A percentile compares a stretch with the other conserved stretches of the same genome.
Conservation (phyloP, 2,113 vertebrate species). For the Mustelus asterias region DNA sequence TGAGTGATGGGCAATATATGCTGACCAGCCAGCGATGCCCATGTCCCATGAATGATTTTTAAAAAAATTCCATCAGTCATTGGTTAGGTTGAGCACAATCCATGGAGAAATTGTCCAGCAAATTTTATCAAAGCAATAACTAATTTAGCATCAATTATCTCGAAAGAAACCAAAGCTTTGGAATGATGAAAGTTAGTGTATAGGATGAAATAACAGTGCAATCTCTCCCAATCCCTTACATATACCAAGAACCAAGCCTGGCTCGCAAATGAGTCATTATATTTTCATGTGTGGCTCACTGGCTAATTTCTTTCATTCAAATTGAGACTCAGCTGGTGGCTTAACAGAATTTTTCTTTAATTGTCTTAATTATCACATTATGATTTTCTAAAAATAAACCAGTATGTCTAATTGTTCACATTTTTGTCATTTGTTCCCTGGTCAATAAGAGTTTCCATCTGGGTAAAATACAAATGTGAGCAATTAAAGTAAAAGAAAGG, state of each 20-base stretch:
- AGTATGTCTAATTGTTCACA: background rate
- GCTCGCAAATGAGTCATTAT: background rate
- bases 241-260: background rate
- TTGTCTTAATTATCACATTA: constrained; percentile 26
- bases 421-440: constrained; percentile 8
- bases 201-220: background rate
- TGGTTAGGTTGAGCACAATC: no score
- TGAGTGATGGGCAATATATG: no score
- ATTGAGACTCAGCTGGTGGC: background rate
- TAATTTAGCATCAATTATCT: no score
- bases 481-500: background rate
- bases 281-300: background rate
- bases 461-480: constrained; percentile 27
- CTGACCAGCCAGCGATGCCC: no score
- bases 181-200: background rate
- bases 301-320: background rate
- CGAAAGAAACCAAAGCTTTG: background rate
- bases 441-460: constrained; percentile 29
- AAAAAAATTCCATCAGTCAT: no score
- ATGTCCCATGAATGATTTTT: no score
- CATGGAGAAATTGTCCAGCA: no score
- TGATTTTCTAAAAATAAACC: constrained; percentile 13
- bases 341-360: background rate
- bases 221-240: background rate
- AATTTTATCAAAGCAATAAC: no score